Conservation (phyloP, 2,113 vertebrate genomes). For the Lepus timidus region DNA sequence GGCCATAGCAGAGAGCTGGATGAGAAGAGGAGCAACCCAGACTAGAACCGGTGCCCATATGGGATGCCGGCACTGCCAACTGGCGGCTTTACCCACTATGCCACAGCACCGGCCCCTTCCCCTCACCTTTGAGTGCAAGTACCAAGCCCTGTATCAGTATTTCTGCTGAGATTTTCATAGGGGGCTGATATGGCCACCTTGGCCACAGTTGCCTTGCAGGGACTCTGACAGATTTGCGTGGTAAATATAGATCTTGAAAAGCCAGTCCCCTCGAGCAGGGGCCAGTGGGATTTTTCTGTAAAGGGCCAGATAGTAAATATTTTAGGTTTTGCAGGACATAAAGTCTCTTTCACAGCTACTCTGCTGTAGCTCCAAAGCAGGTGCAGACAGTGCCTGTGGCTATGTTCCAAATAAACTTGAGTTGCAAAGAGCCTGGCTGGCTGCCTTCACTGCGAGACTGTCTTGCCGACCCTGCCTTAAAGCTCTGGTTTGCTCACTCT, state of each 20-base stretch:
- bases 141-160: neutral
- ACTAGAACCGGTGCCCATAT: too few relatives aligned
- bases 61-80: too few relatives aligned
- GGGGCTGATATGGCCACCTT: neutral
- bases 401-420: conserved; percentile 55
- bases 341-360: neutral
- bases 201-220: neutral
- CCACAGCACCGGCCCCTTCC: too few relatives aligned
- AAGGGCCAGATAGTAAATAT: conserved; percentile 37
- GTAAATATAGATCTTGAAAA: conserved; percentile 37
- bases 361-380: neutral
- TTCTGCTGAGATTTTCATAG: conserved; percentile 1
- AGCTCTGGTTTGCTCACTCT: neutral
- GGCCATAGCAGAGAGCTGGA: too few relatives aligned
- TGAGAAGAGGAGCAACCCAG: too few relatives aligned
- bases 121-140: neutral
- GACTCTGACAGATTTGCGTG: neutral
- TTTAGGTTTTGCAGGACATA: neutral
- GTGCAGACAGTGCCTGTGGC: neutral
- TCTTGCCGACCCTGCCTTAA: neutral
- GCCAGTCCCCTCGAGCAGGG: neutral
- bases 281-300: neutral
- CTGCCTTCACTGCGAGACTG: neutral
- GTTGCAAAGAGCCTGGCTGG: conserved; percentile 20
- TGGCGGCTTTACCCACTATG: too few relatives aligned